Evolutionary conservation across 2,888 invertebrate species (phyloP).

Genomic region (Anorthoa munda): DNA sequence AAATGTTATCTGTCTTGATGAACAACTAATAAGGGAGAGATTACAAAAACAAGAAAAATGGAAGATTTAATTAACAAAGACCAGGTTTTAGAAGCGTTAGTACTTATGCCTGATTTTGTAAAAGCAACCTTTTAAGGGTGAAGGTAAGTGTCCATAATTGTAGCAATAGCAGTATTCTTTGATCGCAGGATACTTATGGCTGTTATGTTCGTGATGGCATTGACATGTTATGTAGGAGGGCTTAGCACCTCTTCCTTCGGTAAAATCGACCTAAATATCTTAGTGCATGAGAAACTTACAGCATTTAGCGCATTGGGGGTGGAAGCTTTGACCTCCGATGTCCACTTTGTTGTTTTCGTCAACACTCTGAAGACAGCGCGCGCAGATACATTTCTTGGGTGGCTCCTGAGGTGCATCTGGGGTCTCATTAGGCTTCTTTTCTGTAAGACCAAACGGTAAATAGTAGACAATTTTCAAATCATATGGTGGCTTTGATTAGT

Average conservation of each 20-base stretch:
- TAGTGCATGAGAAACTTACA: slow-evolving; percentile 76
- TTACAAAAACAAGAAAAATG: neutral
- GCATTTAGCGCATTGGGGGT: slow-evolving; percentile 83
- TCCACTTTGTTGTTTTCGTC: slow-evolving; percentile 77
- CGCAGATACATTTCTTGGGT: slow-evolving; percentile 79
- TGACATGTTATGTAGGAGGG: too few species aligned
- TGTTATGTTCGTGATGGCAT: too few species aligned
- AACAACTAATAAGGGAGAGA: neutral
- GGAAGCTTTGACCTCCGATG: slow-evolving; percentile 84
- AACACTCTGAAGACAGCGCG: slow-evolving; percentile 83
- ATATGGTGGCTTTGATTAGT: too few species aligned
- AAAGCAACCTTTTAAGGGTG: too few species aligned
- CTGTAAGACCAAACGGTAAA: slow-evolving; percentile 13
- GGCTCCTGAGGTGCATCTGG: slow-evolving; percentile 36
- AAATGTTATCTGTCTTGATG: slow-evolving; percentile 20
- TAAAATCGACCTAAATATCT: neutral
- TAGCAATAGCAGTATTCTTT: too few species aligned
- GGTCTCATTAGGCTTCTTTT: slow-evolving; percentile 37
- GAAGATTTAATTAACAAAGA: neutral
- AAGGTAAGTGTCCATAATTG: too few species aligned
- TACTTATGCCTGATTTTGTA: too few species aligned
- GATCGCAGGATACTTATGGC: too few species aligned
- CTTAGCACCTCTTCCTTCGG: too few species aligned
- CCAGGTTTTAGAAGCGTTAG: too few species aligned
- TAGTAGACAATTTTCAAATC: neutral